Evolutionary conservation across 2,888 invertebrate species (phyloP).

Genomic region (Stictocephala bisonia): DNA sequence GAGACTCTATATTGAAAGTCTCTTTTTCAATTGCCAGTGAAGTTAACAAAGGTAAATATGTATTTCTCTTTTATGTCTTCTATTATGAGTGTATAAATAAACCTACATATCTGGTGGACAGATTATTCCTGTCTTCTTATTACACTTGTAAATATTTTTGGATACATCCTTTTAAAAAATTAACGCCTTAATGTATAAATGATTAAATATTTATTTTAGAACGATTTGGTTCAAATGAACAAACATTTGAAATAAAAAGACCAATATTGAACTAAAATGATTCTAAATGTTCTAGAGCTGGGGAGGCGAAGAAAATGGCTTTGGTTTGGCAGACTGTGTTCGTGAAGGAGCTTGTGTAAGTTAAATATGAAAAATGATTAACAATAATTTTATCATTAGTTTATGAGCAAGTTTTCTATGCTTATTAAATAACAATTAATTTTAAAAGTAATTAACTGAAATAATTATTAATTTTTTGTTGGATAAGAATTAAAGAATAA

Average conservation of each 20-base stretch:
- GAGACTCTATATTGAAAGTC: too few relatives aligned
- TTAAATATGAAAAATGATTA: not conserved
- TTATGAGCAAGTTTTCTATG: too few relatives aligned
- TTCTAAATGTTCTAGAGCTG: slow-evolving; percentile 72
- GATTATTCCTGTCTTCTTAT: too few relatives aligned
- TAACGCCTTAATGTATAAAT: not conserved
- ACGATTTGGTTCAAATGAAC: not conserved
- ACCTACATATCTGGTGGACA: not conserved
- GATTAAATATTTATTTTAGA: not conserved
- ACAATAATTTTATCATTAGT: not conserved
- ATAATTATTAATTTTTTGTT: not conserved
- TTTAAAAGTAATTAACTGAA: not conserved
- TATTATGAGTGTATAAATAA: not conserved
- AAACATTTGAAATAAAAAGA: not conserved
- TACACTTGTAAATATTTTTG: too few relatives aligned
- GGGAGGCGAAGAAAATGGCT: slow-evolving; percentile 90
- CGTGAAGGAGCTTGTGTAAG: slow-evolving; percentile 71
- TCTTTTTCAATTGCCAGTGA: too few relatives aligned
- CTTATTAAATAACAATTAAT: too few relatives aligned
- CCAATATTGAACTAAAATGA: not conserved
- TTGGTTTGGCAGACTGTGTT: slow-evolving; percentile 86
- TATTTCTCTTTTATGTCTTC: not conserved
- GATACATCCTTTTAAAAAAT: not conserved
- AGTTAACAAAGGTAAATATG: too few relatives aligned
- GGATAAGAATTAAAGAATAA: not conserved